phyloP scores from a whole-genome alignment of 1,140 invertebrate genomes.

The Eciton burchellii region DNA sequence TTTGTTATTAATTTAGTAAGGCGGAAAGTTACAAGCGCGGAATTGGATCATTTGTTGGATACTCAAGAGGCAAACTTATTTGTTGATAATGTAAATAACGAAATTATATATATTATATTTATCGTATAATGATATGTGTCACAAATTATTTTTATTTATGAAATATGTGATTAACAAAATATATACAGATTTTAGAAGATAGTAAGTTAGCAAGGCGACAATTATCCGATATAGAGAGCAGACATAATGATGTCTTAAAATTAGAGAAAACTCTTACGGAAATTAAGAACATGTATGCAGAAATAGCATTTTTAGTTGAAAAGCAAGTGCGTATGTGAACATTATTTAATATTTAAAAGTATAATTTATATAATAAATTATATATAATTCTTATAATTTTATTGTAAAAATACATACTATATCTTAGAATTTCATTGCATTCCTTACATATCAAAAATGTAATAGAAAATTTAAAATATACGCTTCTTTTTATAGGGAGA shows the following conservation, averaged over 20 bases:
- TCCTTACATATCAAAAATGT: neutral
- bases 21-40: slow-evolving; percentile 86
- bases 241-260: slow-evolving; percentile 93
- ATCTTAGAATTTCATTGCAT: slow-evolving; percentile 33
- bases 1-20: slow-evolving; percentile 84
- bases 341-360: slow-evolving; percentile 19
- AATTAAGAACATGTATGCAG: slow-evolving; percentile 93
- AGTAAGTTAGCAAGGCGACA: slow-evolving; percentile 92
- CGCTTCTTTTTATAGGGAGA: slow-evolving; percentile 87
- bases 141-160: slow-evolving; percentile 25
- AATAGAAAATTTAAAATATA: slow-evolving; percentile 35
- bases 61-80: slow-evolving; percentile 86
- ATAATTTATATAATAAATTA: neutral
- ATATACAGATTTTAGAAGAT: slow-evolving; percentile 91
- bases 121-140: slow-evolving; percentile 36
- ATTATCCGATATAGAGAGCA: slow-evolving; percentile 92
- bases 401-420: too few relatives aligned
- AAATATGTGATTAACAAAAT: slow-evolving; percentile 50
- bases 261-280: slow-evolving; percentile 93
- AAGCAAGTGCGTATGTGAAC: slow-evolving; percentile 86
- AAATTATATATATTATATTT: too few relatives aligned
- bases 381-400: neutral
- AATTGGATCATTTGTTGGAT: slow-evolving; percentile 86
- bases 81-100: slow-evolving; percentile 88
- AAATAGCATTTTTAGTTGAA: slow-evolving; percentile 91